A percentile compares a stretch with the other conserved stretches of the same genome.
These are phyloP conservation scores for Propithecus deckenii DNA, from an alignment of 2,797 vertebrate genomes.

Conservation along the genomic window DNA sequence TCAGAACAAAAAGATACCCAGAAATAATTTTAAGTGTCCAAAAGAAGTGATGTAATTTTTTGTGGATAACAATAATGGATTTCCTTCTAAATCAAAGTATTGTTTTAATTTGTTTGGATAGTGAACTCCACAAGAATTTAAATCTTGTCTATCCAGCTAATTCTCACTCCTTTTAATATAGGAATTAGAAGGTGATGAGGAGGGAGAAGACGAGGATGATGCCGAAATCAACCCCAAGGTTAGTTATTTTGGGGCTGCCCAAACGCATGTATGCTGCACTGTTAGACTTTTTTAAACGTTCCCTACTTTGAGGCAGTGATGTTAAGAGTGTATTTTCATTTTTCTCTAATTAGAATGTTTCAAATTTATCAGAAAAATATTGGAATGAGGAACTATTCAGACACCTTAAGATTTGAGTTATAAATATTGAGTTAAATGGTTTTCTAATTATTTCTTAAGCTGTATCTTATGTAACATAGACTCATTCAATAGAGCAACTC, in stretches of 20 bases:
- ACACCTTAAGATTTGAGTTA: rapidly evolving
- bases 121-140: rapidly evolving
- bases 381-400: neutral
- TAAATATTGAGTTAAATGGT: neutral
- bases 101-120: neutral
- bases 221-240: constrained; percentile 93
- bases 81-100: neutral
- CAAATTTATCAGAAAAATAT: neutral
- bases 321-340: rapidly evolving
- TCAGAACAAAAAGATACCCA: neutral
- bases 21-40: neutral
- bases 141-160: constrained; percentile 27
- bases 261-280: rapidly evolving
- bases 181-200: constrained; percentile 95
- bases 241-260: constrained; percentile 47
- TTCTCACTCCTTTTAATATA: constrained; percentile 80
- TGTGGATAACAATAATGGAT: rapidly evolving
- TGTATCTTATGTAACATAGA: rapidly evolving
- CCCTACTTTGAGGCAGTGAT: neutral
- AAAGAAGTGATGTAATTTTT: rapidly evolving
- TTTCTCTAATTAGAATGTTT: neutral
- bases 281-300: neutral
- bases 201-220: constrained; percentile 93
- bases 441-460: rapidly evolving
- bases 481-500: rapidly evolving